phyloP scores from a whole-genome alignment of 53 echinoderm and acorn worm species.

The Antedon mediterranea region DNA sequence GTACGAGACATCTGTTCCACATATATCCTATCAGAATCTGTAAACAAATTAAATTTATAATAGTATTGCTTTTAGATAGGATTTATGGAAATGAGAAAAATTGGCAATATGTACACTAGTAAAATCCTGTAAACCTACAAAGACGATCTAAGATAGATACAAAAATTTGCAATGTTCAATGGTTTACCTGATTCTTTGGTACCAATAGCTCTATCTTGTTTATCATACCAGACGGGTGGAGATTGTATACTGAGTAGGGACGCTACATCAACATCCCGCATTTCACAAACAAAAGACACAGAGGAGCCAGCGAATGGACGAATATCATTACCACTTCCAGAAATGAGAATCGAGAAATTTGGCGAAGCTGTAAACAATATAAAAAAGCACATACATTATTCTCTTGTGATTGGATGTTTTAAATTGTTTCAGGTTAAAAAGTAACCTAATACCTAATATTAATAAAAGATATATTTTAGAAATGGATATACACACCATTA shows the following conservation, averaged over 20 bases:
- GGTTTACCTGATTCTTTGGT: background rate
- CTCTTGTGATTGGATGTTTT: too few species aligned
- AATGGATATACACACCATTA: too few species aligned
- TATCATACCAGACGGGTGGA: background rate
- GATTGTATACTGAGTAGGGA: background rate
- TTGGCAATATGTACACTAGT: too few species aligned
- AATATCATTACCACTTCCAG: background rate
- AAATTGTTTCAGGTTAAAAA: too few species aligned
- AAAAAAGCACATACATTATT: too few species aligned
- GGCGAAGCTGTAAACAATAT: background rate
- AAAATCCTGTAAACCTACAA: too few species aligned
- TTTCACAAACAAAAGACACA: background rate
- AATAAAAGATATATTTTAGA: too few species aligned
- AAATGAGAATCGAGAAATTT: background rate
- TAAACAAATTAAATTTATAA: background rate
- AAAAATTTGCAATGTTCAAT: too few species aligned
- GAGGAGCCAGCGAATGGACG: background rate
- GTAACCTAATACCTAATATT: too few species aligned
- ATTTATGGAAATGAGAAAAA: too few species aligned
- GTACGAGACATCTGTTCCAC: background rate
- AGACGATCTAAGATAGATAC: too few species aligned
- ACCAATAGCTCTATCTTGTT: background rate
- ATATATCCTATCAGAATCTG: background rate
- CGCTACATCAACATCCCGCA: background rate
- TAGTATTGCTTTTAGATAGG: too few species aligned